These are phyloP conservation scores for Hirtodrosophila confusa DNA, from an alignment of 2,888 invertebrate genomes.

Conservation along the genomic window DNA sequence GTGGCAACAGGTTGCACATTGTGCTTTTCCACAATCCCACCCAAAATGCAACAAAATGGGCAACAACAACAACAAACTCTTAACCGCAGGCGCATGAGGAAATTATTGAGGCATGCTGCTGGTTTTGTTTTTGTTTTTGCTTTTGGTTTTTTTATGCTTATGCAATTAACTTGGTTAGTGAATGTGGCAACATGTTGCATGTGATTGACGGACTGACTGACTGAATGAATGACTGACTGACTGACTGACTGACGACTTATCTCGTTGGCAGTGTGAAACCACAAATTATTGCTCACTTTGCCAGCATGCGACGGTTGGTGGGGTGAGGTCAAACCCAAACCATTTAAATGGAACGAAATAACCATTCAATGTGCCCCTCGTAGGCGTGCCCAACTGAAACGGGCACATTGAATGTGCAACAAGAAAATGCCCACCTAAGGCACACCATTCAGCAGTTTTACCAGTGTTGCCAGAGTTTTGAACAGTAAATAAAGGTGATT, in stretches of 20 bases:
- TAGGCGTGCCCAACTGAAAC: slow-evolving; percentile 37
- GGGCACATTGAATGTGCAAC: slow-evolving; percentile 35
- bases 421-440: slow-evolving; percentile 14
- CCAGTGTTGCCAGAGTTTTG: not conserved
- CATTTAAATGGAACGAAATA: slow-evolving; percentile 54
- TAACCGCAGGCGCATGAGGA: slow-evolving; percentile 41
- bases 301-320: not conserved
- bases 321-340: slow-evolving; percentile 26
- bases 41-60: too few relatives aligned
- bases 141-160: slow-evolving; percentile 42
- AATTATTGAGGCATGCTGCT: slow-evolving; percentile 65
- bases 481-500: too few relatives aligned
- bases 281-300: slow-evolving; percentile 50
- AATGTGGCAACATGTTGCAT: slow-evolving; percentile 68
- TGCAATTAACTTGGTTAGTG: slow-evolving; percentile 69
- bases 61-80: slow-evolving; percentile 9
- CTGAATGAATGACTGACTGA: slow-evolving; percentile 13
- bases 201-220: slow-evolving; percentile 30
- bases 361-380: slow-evolving; percentile 40
- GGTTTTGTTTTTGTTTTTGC: slow-evolving; percentile 10
- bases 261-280: slow-evolving; percentile 43
- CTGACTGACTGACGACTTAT: slow-evolving; percentile 18
- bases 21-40: slow-evolving; percentile 11
- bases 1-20: slow-evolving; percentile 54
- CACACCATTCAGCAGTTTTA: slow-evolving; percentile 2